These are phyloP conservation scores for Hylyphantes graminicola DNA, from an alignment of 1,140 invertebrate species.

Conservation along the genomic window DNA sequence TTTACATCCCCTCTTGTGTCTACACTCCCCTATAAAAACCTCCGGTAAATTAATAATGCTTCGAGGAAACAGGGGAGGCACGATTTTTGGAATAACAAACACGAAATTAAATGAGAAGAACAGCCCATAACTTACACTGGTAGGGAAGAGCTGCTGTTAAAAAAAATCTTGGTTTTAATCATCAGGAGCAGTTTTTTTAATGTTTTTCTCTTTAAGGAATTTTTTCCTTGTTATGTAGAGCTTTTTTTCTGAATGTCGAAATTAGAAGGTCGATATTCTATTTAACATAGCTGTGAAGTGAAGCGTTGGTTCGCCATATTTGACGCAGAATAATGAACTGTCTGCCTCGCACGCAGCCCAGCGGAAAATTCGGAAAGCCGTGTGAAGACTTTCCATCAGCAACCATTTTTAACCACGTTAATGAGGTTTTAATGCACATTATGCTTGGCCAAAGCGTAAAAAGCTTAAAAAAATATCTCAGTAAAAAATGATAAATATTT, in stretches of 20 bases:
- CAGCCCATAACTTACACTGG: slow-evolving; percentile 14
- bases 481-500: no score
- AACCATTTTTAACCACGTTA: slow-evolving; percentile 41
- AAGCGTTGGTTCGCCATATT: slow-evolving; percentile 50
- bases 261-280: slow-evolving; percentile 47
- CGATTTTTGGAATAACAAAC: slow-evolving; percentile 55
- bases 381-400: background rate
- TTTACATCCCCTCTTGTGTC: background rate
- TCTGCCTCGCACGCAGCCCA: slow-evolving; percentile 32
- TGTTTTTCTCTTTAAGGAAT: background rate
- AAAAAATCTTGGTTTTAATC: slow-evolving; percentile 56
- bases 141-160: background rate
- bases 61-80: slow-evolving; percentile 6
- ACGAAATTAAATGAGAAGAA: slow-evolving; percentile 54
- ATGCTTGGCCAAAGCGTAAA: background rate
- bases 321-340: slow-evolving; percentile 53
- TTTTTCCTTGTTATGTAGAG: background rate
- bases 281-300: slow-evolving; percentile 57
- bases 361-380: slow-evolving; percentile 30
- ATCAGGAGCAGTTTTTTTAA: slow-evolving; percentile 35
- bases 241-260: background rate
- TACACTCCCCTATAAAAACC: background rate
- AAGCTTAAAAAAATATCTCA: background rate
- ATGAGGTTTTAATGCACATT: slow-evolving; percentile 37
- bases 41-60: slow-evolving; percentile 52